Conservation (phyloP, 1,140 invertebrate genomes). For the Ostrea edulis region DNA sequence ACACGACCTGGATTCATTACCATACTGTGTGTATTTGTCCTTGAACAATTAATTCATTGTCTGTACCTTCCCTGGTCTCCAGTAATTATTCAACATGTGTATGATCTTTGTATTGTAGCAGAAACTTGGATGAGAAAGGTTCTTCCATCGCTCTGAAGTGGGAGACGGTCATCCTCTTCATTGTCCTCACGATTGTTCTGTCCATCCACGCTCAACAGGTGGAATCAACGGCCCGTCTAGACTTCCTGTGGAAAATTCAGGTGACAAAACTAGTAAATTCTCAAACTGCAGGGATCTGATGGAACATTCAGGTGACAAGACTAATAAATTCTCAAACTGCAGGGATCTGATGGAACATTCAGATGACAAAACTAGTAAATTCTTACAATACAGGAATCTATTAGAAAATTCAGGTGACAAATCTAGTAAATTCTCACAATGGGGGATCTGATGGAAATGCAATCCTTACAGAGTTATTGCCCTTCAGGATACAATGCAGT, state of each 20-base stretch:
- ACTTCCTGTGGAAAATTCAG: constrained; percentile 93
- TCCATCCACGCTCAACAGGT: constrained; percentile 93
- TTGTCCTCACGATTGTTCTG: constrained; percentile 86
- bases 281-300: background rate
- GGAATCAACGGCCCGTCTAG: constrained; percentile 93
- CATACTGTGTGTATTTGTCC: too few relatives aligned
- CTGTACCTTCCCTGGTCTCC: too few relatives aligned
- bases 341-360: constrained; percentile 74
- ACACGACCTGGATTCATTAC: too few relatives aligned
- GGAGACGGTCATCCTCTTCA: constrained; percentile 81
- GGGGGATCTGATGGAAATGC: too few relatives aligned
- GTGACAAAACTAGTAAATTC: constrained; percentile 81
- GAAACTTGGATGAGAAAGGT: constrained; percentile 51
- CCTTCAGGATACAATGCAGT: too few relatives aligned
- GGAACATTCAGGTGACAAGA: constrained; percentile 84
- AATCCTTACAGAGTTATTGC: too few relatives aligned
- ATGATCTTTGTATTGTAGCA: constrained; percentile 56
- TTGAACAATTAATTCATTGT: too few relatives aligned
- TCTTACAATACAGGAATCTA: background rate
- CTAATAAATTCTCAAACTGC: too few relatives aligned
- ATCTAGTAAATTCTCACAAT: too few relatives aligned
- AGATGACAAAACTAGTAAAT: constrained; percentile 83
- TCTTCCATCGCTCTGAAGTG: constrained; percentile 71
- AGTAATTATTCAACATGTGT: background rate
- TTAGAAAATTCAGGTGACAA: constrained; percentile 84